phyloP scores from a whole-genome alignment of 2,113 vertebrate species.

The Nerophis ophidion region DNA sequence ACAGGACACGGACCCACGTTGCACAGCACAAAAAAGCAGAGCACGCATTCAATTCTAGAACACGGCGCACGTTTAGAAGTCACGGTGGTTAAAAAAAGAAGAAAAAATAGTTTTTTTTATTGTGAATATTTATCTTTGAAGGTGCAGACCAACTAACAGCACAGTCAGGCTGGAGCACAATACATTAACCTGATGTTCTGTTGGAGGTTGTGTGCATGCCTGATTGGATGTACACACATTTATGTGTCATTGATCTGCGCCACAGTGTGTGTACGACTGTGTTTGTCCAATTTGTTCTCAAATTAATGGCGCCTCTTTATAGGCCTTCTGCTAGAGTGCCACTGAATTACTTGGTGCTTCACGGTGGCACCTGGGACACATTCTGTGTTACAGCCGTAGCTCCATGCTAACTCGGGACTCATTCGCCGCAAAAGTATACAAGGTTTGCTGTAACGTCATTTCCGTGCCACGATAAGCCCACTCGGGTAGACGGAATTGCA shows the following conservation, averaged over 20 bases:
- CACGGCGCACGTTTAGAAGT: not conserved
- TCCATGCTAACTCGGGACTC: slow-evolving; percentile 55
- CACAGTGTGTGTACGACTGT: slow-evolving; percentile 25
- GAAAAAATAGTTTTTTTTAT: no score
- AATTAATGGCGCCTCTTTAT: slow-evolving; percentile 67
- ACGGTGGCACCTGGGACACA: slow-evolving; percentile 63
- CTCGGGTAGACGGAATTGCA: not conserved
- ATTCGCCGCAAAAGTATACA: slow-evolving; percentile 49
- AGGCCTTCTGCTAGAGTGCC: slow-evolving; percentile 67
- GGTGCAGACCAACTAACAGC: slow-evolving; percentile 18
- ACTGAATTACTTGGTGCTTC: slow-evolving; percentile 69
- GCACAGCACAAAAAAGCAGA: slow-evolving; percentile 21
- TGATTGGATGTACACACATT: slow-evolving; percentile 43
- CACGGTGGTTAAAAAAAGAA: not conserved
- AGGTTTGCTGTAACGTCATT: slow-evolving; percentile 3
- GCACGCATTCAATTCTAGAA: not conserved
- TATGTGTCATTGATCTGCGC: slow-evolving; percentile 48
- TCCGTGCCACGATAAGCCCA: slow-evolving; percentile 1
- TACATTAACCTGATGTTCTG: slow-evolving; percentile 43
- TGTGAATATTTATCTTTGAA: not conserved
- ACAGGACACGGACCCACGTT: slow-evolving; percentile 19
- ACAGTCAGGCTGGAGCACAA: slow-evolving; percentile 37
- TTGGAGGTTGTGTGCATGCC: slow-evolving; percentile 45
- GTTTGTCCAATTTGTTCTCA: slow-evolving; percentile 67
- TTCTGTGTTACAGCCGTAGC: slow-evolving; percentile 51